Conservation (phyloP, 1,140 invertebrate species). For the Pogonognathellus flavescens region DNA sequence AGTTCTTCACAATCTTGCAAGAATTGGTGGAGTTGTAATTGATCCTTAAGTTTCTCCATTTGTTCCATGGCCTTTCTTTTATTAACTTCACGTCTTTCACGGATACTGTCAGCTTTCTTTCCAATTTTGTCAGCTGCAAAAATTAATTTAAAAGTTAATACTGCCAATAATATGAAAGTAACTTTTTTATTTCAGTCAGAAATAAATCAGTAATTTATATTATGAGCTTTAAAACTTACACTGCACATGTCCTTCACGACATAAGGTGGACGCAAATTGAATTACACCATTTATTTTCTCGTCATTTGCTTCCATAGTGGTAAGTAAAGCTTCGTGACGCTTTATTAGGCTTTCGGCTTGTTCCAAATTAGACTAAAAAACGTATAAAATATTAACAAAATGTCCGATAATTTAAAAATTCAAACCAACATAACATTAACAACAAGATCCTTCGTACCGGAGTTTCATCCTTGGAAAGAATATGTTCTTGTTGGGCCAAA, state of each 20-base stretch:
- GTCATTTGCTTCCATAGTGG: conserved; percentile 99
- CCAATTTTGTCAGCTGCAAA: conserved; percentile 91
- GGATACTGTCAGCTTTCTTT: conserved; percentile 95
- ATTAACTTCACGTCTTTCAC: conserved; percentile 89
- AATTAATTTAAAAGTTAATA: conserved; percentile 70
- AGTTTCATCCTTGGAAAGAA: conserved; percentile 93
- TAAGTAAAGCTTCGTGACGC: conserved; percentile 97
- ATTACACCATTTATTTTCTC: conserved; percentile 98
- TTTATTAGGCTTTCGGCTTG: conserved; percentile 98
- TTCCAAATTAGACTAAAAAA: conserved; percentile 82
- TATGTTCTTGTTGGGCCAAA: conserved; percentile 97
- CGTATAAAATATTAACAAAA: conserved; percentile 51
- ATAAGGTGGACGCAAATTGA: conserved; percentile 90
- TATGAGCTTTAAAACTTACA: conserved; percentile 60
- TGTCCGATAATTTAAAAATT: conserved; percentile 12
- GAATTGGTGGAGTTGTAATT: conserved; percentile 95
- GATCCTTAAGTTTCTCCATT: conserved; percentile 94
- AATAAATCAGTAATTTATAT: not conserved
- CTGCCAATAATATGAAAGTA: conserved; percentile 12
- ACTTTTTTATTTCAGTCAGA: not conserved
- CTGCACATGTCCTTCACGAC: conserved; percentile 86
- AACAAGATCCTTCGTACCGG: conserved; percentile 74
- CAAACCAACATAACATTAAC: not conserved
- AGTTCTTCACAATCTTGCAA: conserved; percentile 97
- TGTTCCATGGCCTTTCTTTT: conserved; percentile 89